Percentiles rank a stretch among this genome's conserved stretches.
These are phyloP conservation scores for Lipophrys pholis DNA, from an alignment of 2,113 vertebrate species.

Conservation along the genomic window DNA sequence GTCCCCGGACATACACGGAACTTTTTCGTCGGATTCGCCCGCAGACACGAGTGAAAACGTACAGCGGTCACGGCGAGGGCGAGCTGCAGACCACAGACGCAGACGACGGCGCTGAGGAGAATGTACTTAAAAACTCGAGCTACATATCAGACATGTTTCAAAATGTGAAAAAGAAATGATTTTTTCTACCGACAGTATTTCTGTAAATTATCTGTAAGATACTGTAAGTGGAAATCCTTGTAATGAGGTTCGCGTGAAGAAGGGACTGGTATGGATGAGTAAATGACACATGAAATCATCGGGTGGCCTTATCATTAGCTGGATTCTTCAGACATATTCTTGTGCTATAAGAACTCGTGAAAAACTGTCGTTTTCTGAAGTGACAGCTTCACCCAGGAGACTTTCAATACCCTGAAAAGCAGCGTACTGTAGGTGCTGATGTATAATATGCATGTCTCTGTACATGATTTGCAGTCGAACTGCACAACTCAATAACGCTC, in stretches of 20 bases:
- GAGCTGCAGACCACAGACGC: constrained; percentile 80
- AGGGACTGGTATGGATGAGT: constrained; percentile 38
- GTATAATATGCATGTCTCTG: constrained; percentile 61
- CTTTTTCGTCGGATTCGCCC: constrained; percentile 68
- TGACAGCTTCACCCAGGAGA: constrained; percentile 24
- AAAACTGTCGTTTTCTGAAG: constrained; percentile 28
- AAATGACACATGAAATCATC: constrained; percentile 46
- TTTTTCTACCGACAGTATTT: constrained; percentile 58
- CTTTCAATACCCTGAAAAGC: constrained; percentile 31
- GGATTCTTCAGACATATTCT: constrained; percentile 37
- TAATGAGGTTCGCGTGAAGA: constrained; percentile 29
- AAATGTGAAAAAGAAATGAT: constrained; percentile 53
- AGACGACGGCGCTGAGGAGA: constrained; percentile 77
- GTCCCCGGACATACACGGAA: constrained; percentile 72
- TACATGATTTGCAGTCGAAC: constrained; percentile 58
- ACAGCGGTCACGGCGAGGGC: constrained; percentile 79
- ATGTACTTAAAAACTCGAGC: constrained; percentile 40
- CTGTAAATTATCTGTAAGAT: constrained; percentile 17
- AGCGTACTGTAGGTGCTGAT: constrained; percentile 55
- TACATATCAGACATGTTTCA: constrained; percentile 45
- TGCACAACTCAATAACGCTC: constrained; percentile 40
- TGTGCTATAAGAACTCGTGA: constrained; percentile 36
- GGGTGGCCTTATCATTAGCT: constrained; percentile 69
- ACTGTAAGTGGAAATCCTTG: no score
- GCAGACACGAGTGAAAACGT: constrained; percentile 61